Evolutionary conservation across 2,888 invertebrate species (phyloP), one percentile per base, ranked within the genome.

Genomic region (Graphium colonna): DNA sequence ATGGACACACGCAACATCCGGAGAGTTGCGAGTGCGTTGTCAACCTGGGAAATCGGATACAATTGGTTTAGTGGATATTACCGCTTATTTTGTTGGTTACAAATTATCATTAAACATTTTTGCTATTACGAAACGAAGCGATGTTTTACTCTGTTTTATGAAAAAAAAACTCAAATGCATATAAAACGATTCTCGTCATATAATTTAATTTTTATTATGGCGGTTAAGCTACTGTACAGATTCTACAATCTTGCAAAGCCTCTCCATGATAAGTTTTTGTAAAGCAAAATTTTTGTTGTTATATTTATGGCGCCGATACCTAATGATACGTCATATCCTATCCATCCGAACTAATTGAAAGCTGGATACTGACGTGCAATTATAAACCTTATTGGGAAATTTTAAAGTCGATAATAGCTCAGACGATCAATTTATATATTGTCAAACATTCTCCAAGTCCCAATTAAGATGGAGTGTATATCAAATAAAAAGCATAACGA

Each of bases 381-480:
- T 49, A 49, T 58, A 40, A 52, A 60, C 62, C 55, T 61, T 69
- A 60, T 48, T 39, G 31, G 3, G 46, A 16, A 16, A 26, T 3
- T 28, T 57, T 59, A 56, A 51, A 49, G 9, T 33, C 46, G 43
- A 15, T 15, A 41, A 18, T 41, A 16, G 5, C 7, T 36, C 12
- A 12, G 18, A 0, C 9, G 8, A 4, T 50, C 33, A 18, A 70
- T 74, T 71, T 70, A 67, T 68, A 66, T 69, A 60, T 67, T 69
- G 74, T 75, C 72, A 69, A 71, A 61, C 52, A 65, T 68, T 70
- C 66, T 62, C 56, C 65, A 55, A n/a, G 60, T 64, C 52, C 74
- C 75, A 79, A 82, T 81, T 78, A 81, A 70, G 60, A 60, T 61
- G 68, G 69, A 63, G 67, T 75, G 72, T 66, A 59, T 59, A 3